phyloP scores from a whole-genome alignment of 2,113 vertebrate genomes.

The Mus musculus region GRCm39 chr2:50984001-50984500 shows the following conservation, averaged over 20 bases:
- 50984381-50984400: background rate
- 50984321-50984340: background rate
- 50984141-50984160: no score
- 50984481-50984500: background rate
- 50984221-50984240: background rate
- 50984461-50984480: background rate
- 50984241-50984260: background rate
- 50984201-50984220: background rate
- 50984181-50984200: background rate
- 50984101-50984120: no score
- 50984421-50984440: background rate
- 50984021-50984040: slow-evolving; percentile 1
- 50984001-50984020: background rate
- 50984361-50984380: background rate
- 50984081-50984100: no score
- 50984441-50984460: background rate
- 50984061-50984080: background rate
- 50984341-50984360: background rate
- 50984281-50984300: background rate
- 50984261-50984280: background rate
- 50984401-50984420: background rate
- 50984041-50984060: background rate
- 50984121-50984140: no score
- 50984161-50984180: background rate
- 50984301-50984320: background rate